Percentiles rank a stretch among this genome's conserved stretches.
Conservation (phyloP, 2,113 vertebrate species). For the Thryonomys swinderianus region DNA sequence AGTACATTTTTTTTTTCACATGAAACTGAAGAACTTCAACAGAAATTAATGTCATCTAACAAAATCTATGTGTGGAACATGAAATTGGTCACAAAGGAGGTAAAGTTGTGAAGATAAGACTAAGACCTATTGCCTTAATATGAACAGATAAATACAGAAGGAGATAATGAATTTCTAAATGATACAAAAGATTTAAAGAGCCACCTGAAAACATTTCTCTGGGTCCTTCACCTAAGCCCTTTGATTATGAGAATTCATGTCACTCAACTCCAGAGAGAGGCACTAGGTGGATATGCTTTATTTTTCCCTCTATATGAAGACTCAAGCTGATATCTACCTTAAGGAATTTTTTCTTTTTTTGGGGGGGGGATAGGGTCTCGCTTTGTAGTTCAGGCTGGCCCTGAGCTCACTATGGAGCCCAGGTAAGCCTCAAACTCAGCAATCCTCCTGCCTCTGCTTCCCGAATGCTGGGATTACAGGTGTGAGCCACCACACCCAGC, state of each 20-base stretch:
- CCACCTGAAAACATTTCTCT: slow-evolving; percentile 94
- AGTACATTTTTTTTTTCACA: slow-evolving; percentile 85
- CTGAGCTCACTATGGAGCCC: too few relatives aligned
- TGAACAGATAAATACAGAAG: slow-evolving; percentile 91
- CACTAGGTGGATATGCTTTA: slow-evolving; percentile 91
- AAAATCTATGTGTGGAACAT: slow-evolving; percentile 95
- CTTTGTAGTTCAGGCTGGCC: too few relatives aligned
- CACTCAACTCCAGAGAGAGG: slow-evolving; percentile 91
- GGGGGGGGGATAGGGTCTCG: too few relatives aligned
- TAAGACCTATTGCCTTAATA: slow-evolving; percentile 94
- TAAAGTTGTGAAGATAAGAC: slow-evolving; percentile 89
- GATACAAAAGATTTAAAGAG: slow-evolving; percentile 93
- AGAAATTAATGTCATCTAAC: slow-evolving; percentile 95
- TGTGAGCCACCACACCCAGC: too few relatives aligned
- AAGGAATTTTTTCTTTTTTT: too few relatives aligned
- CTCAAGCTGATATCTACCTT: slow-evolving; percentile 91
- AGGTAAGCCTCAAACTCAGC: too few relatives aligned
- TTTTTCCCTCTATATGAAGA: slow-evolving; percentile 91
- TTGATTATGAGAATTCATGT: slow-evolving; percentile 90
- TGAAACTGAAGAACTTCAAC: slow-evolving; percentile 92
- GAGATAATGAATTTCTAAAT: slow-evolving; percentile 91
- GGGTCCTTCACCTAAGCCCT: slow-evolving; percentile 93
- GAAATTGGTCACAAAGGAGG: slow-evolving; percentile 91
- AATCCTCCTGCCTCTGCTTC: too few relatives aligned
- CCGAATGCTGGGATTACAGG: too few relatives aligned